These are phyloP conservation scores for Laspeyria flexula DNA, from an alignment of 2,888 invertebrate genomes.

Conservation along the genomic window DNA sequence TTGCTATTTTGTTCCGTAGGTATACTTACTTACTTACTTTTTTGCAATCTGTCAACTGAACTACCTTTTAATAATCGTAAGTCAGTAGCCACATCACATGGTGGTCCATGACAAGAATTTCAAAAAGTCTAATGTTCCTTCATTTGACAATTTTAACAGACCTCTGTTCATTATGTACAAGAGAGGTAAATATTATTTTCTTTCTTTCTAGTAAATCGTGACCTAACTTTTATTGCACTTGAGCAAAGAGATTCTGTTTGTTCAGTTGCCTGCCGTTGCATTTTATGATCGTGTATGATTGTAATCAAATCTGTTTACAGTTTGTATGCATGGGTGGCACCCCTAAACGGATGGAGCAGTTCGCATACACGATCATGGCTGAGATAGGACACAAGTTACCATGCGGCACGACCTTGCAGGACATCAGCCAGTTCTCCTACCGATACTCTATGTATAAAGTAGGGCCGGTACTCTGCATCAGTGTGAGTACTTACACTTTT, in stretches of 20 bases:
- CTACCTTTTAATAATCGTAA: too few relatives aligned
- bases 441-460: conserved; percentile 98
- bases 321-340: conserved; percentile 99
- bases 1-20: too few relatives aligned
- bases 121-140: too few relatives aligned
- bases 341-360: conserved; percentile 96
- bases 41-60: too few relatives aligned
- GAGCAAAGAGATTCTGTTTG: conserved; percentile 8
- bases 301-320: conserved; percentile 79
- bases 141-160: too few relatives aligned
- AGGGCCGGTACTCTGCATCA: conserved; percentile 93
- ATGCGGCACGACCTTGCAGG: conserved; percentile 93
- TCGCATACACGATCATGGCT: conserved; percentile 95
- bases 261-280: background rate
- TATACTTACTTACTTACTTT: too few relatives aligned
- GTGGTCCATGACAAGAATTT: too few relatives aligned
- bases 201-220: too few relatives aligned
- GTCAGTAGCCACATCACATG: too few relatives aligned
- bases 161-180: too few relatives aligned
- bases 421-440: conserved; percentile 96
- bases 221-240: background rate
- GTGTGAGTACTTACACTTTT: conserved; percentile 88
- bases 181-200: too few relatives aligned
- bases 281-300: background rate
- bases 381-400: conserved; percentile 96